Evolutionary conservation across 1,140 invertebrate species (phyloP).

Genomic region (Schlechtendalia chinensis): DNA sequence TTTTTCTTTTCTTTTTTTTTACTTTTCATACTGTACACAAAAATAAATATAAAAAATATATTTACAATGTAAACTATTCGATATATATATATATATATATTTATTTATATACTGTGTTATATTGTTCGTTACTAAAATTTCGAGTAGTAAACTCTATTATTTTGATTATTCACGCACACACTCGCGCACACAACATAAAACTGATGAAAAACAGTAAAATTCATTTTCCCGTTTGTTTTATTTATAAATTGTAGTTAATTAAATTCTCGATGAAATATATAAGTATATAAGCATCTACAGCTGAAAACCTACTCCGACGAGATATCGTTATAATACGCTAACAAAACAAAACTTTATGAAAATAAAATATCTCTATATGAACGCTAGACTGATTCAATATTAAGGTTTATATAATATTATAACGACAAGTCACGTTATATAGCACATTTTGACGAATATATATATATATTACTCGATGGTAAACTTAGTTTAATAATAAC

Average conservation of each 20-base stretch:
- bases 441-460: background rate
- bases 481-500: background rate
- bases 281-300: background rate
- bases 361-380: background rate
- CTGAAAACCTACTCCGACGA: background rate
- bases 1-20: background rate
- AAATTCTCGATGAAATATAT: background rate
- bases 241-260: constrained; percentile 7
- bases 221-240: background rate
- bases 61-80: background rate
- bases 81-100: background rate
- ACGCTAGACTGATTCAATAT: background rate
- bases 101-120: too few species aligned
- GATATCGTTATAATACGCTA: background rate
- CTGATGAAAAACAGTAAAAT: constrained; percentile 6
- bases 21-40: background rate
- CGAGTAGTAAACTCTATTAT: background rate
- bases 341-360: constrained; percentile 9
- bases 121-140: background rate
- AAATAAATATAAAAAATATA: constrained; percentile 27
- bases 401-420: background rate
- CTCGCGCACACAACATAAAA: background rate
- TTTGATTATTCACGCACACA: background rate
- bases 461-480: background rate
- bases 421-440: background rate